Base-by-base conservation (phyloP, 2,797 vertebrate genomes). In the Acrossocheilus fasciatus region DNA sequence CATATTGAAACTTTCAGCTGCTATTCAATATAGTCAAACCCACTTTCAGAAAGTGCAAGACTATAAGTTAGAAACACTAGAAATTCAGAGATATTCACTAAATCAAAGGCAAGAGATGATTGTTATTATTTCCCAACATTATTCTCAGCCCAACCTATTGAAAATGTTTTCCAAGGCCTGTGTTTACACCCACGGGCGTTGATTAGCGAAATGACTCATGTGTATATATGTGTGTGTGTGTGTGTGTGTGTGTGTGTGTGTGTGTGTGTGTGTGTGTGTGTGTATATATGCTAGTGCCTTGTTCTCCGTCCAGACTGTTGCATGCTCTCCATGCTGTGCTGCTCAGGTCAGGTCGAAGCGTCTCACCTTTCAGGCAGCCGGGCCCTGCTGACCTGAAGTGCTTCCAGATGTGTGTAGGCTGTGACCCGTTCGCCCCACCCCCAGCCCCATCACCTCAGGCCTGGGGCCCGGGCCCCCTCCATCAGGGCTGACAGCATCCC, bases 371-470 rank as follows among this genome's bases (percentile, higher is more conserved):
- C 95, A 96, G 64, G 82, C 88, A 91, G 93, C 92, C 91, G 47
- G 92, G 89, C 90, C 93, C 92, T 72, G 88, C 92, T 93, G 94
- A 95, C 95, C 95, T 91, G 92, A 95, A 96, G 94, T 96, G 94
- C 93, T 96, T 96, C 95, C 95, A 96, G 95, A 96, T 96, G 96
- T 96, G 93, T 85, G 89, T 92, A 93, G 91, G 91, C 89, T 93
- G 74, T 93, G 93, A 93, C 93, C 93, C 83, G 68, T 85, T 88
- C 62, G 87, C 84, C 88, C 84, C 84, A 87, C 78, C 89, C 87
- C 80, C 89, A 79, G 87, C 83, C 88, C 78, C 82, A 87, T 73
- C 89, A 89, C 80, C 88, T 87, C 78, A 45, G 84, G 88, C 84
- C 82, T 79, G 82, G 77, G 90, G 87, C 88, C 87, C 45, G n/a